A percentile compares a stretch with the other conserved stretches of the same genome.
Conservation (phyloP, 2,797 vertebrate genomes). For the Catharus ustulatus region DNA sequence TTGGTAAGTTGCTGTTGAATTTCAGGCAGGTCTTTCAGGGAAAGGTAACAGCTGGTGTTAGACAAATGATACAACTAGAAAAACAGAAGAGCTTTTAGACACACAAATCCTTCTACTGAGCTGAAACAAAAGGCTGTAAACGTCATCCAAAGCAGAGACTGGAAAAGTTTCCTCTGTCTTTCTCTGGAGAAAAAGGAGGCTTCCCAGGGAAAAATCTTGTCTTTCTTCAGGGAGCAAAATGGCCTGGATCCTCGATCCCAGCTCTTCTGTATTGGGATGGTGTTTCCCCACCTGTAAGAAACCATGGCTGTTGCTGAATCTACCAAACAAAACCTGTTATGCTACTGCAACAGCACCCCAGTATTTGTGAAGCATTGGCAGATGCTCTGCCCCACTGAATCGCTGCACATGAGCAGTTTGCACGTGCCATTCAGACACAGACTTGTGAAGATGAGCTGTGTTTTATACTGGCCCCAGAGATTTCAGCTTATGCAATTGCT, state of each 20-base stretch:
- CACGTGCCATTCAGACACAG: background rate
- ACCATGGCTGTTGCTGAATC: background rate
- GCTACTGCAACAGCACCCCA: background rate
- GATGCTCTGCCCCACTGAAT: background rate
- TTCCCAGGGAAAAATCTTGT: background rate
- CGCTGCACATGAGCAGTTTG: accelerated
- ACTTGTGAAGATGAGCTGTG: background rate
- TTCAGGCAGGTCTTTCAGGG: conserved; percentile 55
- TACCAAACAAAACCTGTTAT: background rate
- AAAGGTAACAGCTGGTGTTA: conserved; percentile 69
- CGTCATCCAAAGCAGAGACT: background rate
- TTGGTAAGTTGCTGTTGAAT: conserved; percentile 54
- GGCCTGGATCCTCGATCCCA: background rate
- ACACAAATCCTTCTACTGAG: conserved; percentile 3
- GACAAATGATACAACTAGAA: conserved; percentile 57
- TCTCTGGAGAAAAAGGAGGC: background rate
- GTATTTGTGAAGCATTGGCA: background rate
- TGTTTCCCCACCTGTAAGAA: background rate
- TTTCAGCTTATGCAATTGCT: background rate
- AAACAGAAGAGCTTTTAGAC: conserved; percentile 43
- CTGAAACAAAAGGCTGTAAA: conserved; percentile 16
- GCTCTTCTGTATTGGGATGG: background rate
- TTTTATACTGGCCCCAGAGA: background rate
- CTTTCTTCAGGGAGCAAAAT: background rate
- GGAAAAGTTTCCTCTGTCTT: background rate